These are phyloP conservation scores for Agelas oroides DNA, from an alignment of 37 sponge, comb jelly and placozoan genomes.

Conservation along the genomic window DNA sequence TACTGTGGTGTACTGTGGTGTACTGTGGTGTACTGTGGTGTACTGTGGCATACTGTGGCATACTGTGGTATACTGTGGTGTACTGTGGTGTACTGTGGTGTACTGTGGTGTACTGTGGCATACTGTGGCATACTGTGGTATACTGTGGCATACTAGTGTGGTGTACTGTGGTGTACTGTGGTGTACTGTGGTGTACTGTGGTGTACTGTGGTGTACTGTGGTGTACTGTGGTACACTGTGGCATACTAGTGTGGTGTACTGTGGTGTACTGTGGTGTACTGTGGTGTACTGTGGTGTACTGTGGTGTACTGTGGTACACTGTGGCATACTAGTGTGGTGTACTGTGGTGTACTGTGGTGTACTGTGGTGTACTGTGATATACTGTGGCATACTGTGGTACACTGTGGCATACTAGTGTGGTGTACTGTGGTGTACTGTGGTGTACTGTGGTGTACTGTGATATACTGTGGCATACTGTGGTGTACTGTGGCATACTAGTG, in stretches of 20 bases:
- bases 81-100: neutral
- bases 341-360: neutral
- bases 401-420: too few relatives aligned
- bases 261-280: neutral
- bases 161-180: too few relatives aligned
- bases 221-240: too few relatives aligned
- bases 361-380: neutral
- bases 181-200: neutral
- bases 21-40: neutral
- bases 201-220: neutral
- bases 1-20: too few relatives aligned
- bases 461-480: neutral
- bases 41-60: neutral
- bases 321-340: too few relatives aligned
- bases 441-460: too few relatives aligned
- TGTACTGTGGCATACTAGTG: constrained; percentile 9
- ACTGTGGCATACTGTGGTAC: neutral
- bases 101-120: too few relatives aligned
- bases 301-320: neutral
- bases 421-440: too few relatives aligned
- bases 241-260: too few relatives aligned
- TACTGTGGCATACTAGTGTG: constrained; percentile 12
- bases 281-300: neutral
- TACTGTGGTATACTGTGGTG: too few relatives aligned
- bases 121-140: neutral